A percentile compares a stretch with the other conserved stretches of the same genome.
Conservation (phyloP, 2,113 vertebrate species). For the Gavia stellata region DNA sequence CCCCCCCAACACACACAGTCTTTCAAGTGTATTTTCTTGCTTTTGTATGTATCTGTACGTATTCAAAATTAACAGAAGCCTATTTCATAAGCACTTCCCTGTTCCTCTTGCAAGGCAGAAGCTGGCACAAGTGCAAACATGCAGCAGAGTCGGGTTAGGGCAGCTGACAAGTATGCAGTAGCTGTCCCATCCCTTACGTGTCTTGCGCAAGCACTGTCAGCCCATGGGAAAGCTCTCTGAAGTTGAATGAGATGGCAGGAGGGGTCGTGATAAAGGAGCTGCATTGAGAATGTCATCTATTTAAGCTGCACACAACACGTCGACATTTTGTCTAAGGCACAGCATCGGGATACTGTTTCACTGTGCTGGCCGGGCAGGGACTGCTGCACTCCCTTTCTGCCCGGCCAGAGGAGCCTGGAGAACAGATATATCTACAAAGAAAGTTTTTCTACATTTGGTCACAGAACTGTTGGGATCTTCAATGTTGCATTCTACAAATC, state of each 20-base stretch:
- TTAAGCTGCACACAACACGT: background rate
- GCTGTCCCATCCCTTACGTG: rapidly evolving
- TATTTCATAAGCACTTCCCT: background rate
- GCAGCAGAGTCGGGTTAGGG: background rate
- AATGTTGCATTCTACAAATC: background rate
- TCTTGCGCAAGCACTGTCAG: rapidly evolving
- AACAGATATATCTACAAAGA: background rate
- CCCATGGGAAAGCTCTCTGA: background rate
- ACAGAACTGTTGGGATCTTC: background rate
- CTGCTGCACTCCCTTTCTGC: background rate
- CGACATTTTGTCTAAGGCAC: background rate
- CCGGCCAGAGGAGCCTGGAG: background rate
- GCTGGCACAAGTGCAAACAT: background rate
- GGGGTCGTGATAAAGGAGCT: background rate
- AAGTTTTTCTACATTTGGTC: background rate
- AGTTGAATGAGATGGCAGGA: background rate
- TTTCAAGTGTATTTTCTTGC: background rate
- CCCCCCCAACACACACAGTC: background rate
- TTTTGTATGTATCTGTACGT: background rate
- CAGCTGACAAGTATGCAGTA: background rate
- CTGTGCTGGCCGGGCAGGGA: background rate
- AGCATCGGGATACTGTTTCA: background rate
- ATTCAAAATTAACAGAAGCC: background rate
- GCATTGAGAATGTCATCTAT: background rate
- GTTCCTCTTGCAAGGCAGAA: background rate